These are phyloP conservation scores for Apostichopus leukothele DNA, from an alignment of 53 echinoderm and acorn worm genomes.

Conservation along the genomic window DNA sequence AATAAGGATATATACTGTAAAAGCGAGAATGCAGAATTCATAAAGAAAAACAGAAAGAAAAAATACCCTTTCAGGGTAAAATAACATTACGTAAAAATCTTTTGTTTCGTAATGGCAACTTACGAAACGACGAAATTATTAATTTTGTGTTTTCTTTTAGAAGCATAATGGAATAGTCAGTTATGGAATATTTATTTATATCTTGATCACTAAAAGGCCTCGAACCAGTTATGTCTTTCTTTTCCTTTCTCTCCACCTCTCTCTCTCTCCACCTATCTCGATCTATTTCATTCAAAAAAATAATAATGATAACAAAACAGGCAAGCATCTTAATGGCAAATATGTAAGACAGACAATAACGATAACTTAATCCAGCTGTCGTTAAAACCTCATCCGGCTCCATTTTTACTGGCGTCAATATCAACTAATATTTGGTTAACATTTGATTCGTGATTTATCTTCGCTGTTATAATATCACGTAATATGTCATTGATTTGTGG, in stretches of 20 bases:
- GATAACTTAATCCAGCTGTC: slow-evolving; percentile 30
- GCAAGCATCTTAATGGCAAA: background rate
- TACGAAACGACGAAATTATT: background rate
- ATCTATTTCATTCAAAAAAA: no score
- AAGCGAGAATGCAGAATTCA: no score
- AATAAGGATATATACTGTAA: no score
- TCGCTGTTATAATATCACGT: background rate
- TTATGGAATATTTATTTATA: no score
- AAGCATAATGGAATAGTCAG: no score
- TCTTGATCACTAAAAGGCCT: no score
- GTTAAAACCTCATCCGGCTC: slow-evolving; percentile 28
- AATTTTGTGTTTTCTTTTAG: background rate
- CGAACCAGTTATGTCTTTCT: no score
- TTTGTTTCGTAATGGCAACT: background rate
- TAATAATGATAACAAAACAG: no score
- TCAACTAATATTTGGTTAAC: background rate
- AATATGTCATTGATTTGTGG: background rate
- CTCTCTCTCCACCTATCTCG: no score
- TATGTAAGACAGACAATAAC: background rate
- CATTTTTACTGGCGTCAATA: slow-evolving; percentile 10
- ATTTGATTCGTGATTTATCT: background rate
- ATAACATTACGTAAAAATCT: background rate
- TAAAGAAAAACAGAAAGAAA: no score
- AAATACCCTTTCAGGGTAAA: background rate
- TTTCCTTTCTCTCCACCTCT: no score